Evolutionary conservation across 1,140 invertebrate species (phyloP), one percentile per base, ranked within the genome.

Genomic region (Brachystomella parvula): DNA sequence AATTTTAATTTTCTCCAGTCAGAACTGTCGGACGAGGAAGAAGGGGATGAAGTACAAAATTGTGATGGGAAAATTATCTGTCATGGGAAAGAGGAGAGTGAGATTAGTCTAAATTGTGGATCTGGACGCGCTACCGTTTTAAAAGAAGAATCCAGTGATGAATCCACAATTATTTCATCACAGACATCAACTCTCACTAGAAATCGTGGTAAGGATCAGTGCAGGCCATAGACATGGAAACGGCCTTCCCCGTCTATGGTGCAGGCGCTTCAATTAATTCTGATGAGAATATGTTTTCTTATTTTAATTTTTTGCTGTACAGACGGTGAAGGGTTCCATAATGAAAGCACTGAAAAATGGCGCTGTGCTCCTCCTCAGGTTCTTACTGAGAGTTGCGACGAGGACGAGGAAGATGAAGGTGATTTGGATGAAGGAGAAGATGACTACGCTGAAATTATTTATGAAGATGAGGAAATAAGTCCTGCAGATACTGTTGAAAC

Each of bases 151-250:
- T 96, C 93, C 73, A 95, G 92, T 66, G 94, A 97, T 78, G 94
- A 96, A 76, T 94, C 91, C 15, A 97, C 94, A 0, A 92, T 96
- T 65, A 96, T 96, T 64, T 96, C 93, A 21, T 94, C 91, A 24
- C 92, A 96, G 78, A 96, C 94, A 0, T 96, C 93, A 1, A 97
- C 94, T 0, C 81, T 96, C 2, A 97, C 94, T 9, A 84, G 94
- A 74, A 96, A 94, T 79, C 90, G 94, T 82, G 87, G 84, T 83
- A 78, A 77, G 74, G 81, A 61, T n/a, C n/a, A n/a, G n/a, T n/a
- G n/a, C n/a, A n/a, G n/a, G n/a, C n/a, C n/a, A n/a, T n/a, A n/a
- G n/a, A n/a, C n/a, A n/a, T n/a, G n/a, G n/a, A n/a, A n/a, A n/a
- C n/a, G n/a, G n/a, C n/a, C n/a, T n/a, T 57, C 58, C 24, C 29